phyloP scores from a whole-genome alignment of 2,113 vertebrate species.

The Helogale parvula region DNA sequence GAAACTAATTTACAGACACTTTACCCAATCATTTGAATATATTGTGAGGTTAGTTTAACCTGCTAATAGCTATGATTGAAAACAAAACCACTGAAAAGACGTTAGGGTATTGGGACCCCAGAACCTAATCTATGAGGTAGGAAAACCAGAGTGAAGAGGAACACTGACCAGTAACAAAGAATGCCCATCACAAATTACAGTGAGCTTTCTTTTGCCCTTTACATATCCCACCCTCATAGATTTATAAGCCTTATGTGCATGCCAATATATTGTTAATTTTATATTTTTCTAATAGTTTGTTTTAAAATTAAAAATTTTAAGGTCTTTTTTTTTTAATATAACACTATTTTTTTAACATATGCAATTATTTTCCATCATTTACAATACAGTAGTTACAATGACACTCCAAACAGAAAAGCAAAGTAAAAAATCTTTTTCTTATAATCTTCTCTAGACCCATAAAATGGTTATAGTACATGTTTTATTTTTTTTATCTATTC shows the following conservation, averaged over 20 bases:
- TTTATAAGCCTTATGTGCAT: not conserved
- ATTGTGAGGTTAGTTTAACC: not conserved
- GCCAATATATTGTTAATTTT: not conserved
- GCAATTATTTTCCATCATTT: too few relatives aligned
- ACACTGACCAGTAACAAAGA: rapidly evolving
- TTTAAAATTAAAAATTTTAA: not conserved
- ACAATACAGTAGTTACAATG: too few relatives aligned
- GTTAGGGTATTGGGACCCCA: not conserved
- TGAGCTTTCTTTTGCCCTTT: not conserved
- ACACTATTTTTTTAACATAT: too few relatives aligned
- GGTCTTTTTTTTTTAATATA: not conserved
- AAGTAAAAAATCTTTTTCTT: too few relatives aligned
- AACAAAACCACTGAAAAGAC: not conserved
- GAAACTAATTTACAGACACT: not conserved
- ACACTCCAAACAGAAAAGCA: too few relatives aligned
- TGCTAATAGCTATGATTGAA: not conserved
- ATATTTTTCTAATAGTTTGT: not conserved
- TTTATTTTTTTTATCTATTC: not conserved
- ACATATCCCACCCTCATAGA: not conserved
- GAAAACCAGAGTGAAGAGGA: not conserved
- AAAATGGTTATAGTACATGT: not conserved
- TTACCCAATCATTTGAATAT: not conserved
- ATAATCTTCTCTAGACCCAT: not conserved
- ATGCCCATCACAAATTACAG: not conserved
- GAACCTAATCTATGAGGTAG: not conserved